Evolutionary conservation across 2,888 invertebrate species (phyloP).

Genomic region (Chloroclysta siterata): DNA sequence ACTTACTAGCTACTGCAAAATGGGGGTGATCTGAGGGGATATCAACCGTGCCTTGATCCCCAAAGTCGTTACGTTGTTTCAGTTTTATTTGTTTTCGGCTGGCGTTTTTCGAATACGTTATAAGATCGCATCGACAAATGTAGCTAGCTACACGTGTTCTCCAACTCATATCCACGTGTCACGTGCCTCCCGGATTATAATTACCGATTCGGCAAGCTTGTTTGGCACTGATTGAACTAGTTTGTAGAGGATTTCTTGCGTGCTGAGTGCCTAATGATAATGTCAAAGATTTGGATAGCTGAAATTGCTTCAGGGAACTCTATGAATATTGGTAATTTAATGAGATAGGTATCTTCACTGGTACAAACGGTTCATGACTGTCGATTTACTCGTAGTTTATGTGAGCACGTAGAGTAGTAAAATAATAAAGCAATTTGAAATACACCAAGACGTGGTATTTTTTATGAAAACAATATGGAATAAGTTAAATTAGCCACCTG

Average conservation of each 20-base stretch:
- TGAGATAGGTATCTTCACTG: neutral
- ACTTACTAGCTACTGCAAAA: too few relatives aligned
- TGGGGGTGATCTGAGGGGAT: too few relatives aligned
- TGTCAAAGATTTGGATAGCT: neutral
- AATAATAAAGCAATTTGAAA: too few relatives aligned
- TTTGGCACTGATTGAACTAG: conserved; percentile 6
- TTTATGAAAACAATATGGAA: too few relatives aligned
- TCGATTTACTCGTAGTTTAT: neutral
- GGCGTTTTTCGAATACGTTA: conserved; percentile 4
- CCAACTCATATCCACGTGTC: neutral
- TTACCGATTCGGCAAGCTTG: conserved; percentile 13
- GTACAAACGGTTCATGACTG: neutral
- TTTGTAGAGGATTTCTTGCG: conserved; percentile 9
- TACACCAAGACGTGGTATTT: too few relatives aligned
- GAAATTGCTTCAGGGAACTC: neutral
- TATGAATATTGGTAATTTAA: conserved; percentile 2
- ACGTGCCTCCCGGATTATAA: conserved; percentile 14
- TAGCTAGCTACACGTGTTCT: conserved; percentile 2
- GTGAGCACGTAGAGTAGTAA: too few relatives aligned
- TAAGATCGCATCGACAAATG: neutral
- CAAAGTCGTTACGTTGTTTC: too few relatives aligned
- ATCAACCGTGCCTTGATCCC: too few relatives aligned
- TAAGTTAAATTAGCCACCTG: too few relatives aligned
- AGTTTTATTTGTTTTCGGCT: neutral
- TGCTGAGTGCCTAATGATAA: conserved; percentile 2